phyloP scores from a whole-genome alignment of 2,888 invertebrate species.

The Platycheirus albimanus region DNA sequence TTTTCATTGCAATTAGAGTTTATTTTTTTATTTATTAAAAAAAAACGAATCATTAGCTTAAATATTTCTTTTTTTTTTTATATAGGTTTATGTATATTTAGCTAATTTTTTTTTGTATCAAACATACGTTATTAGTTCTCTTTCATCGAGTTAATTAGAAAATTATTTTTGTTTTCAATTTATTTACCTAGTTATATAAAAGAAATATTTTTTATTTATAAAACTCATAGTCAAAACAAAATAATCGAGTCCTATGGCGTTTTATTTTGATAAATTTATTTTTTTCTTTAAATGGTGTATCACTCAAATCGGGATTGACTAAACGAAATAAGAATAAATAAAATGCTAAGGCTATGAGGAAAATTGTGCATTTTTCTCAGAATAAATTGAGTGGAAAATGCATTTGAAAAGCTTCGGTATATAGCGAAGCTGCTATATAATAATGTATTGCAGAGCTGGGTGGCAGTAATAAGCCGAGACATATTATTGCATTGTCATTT shows the following conservation, averaged over 20 bases:
- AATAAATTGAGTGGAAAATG: slow-evolving; percentile 6
- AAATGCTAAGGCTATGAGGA: slow-evolving; percentile 34
- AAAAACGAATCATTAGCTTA: slow-evolving; percentile 46
- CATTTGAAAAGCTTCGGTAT: slow-evolving; percentile 7
- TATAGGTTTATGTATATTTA: slow-evolving; percentile 66
- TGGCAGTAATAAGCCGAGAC: slow-evolving; percentile 18
- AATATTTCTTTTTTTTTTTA: slow-evolving; percentile 39
- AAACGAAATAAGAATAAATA: slow-evolving; percentile 38
- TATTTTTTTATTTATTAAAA: slow-evolving; percentile 22
- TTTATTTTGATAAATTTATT: slow-evolving; percentile 17
- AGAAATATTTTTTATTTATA: slow-evolving; percentile 34
- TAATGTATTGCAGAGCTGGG: slow-evolving; percentile 17
- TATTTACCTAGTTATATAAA: slow-evolving; percentile 61
- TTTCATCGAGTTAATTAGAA: slow-evolving; percentile 32
- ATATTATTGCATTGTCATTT: slow-evolving; percentile 17
- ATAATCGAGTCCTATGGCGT: slow-evolving; percentile 67
- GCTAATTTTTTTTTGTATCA: slow-evolving; percentile 60
- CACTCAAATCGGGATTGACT: slow-evolving; percentile 66
- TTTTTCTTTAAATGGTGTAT: slow-evolving; percentile 35
- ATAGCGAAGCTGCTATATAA: slow-evolving; percentile 7
- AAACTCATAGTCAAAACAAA: slow-evolving; percentile 39
- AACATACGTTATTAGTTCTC: slow-evolving; percentile 48
- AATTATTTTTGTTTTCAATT: slow-evolving; percentile 48
- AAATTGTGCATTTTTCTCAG: slow-evolving; percentile 15
- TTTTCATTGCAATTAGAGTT: slow-evolving; percentile 57